These are phyloP conservation scores for Synaphobranchus kaupii DNA, from an alignment of 2,797 vertebrate genomes.

Conservation along the genomic window DNA sequence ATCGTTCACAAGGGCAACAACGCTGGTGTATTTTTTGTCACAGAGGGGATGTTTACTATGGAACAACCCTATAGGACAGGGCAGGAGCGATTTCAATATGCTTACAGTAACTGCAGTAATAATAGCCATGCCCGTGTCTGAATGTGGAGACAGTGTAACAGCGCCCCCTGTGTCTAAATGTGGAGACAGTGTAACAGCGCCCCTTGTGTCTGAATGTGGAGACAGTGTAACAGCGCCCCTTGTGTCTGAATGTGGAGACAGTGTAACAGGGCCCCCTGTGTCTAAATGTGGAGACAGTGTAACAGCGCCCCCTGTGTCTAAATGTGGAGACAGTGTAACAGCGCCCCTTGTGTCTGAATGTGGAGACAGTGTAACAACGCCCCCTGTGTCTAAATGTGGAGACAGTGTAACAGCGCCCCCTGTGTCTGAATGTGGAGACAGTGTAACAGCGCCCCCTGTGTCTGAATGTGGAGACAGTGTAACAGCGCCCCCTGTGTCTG, in stretches of 20 bases:
- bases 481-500: conserved; percentile 1
- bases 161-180: neutral
- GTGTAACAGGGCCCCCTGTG: neutral
- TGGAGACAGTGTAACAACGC: neutral
- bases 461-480: neutral
- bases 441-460: neutral
- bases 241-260: neutral
- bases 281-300: neutral
- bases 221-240: neutral
- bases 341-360: neutral
- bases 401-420: neutral
- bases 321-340: neutral
- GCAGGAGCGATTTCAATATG: neutral
- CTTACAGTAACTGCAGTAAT: neutral
- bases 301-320: neutral
- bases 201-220: neutral
- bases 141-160: neutral
- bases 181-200: neutral
- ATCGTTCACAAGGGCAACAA: neutral
- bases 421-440: neutral
- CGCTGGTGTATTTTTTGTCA: neutral
- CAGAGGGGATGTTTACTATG: neutral
- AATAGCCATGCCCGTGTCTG: neutral
- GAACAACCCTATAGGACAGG: neutral
- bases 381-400: neutral